phyloP scores from a whole-genome alignment of 1,140 invertebrate genomes.

The Maniola jurtina region DNA sequence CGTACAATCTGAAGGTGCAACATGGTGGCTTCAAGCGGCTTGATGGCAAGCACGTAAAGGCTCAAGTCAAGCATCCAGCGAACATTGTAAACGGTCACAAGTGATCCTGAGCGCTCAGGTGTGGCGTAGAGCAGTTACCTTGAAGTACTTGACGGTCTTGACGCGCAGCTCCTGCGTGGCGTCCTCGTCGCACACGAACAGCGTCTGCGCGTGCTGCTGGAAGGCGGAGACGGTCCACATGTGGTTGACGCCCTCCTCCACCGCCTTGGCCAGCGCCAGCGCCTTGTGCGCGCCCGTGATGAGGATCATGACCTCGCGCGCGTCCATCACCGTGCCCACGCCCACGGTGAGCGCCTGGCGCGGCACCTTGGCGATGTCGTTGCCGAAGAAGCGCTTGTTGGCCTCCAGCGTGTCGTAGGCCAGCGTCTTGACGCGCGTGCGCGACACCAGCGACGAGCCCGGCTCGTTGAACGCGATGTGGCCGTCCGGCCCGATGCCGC shows the following conservation, averaged over 20 bases:
- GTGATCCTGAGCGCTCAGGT: no score
- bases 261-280: constrained; percentile 97
- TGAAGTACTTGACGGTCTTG: constrained; percentile 99
- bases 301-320: constrained; percentile 98
- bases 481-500: constrained; percentile 99
- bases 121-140: constrained; percentile 80
- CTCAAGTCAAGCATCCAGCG: no score
- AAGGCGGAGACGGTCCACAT: constrained; percentile 99
- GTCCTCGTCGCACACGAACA: constrained; percentile 99
- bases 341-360: constrained; percentile 97
- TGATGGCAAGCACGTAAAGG: no score
- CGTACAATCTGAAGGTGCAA: no score
- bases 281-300: constrained; percentile 99
- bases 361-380: constrained; percentile 95
- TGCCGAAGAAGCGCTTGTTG: constrained; percentile 98
- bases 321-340: constrained; percentile 99
- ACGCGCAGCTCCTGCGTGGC: constrained; percentile 97
- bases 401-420: constrained; percentile 97
- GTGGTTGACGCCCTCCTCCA: constrained; percentile 98
- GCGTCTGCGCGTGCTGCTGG: constrained; percentile 94
- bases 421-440: constrained; percentile 97
- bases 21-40: no score
- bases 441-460: constrained; percentile 93
- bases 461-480: constrained; percentile 99
- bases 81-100: no score